phyloP scores from a whole-genome alignment of 1,140 invertebrate genomes.

The Drosophila willistoni region DNA sequence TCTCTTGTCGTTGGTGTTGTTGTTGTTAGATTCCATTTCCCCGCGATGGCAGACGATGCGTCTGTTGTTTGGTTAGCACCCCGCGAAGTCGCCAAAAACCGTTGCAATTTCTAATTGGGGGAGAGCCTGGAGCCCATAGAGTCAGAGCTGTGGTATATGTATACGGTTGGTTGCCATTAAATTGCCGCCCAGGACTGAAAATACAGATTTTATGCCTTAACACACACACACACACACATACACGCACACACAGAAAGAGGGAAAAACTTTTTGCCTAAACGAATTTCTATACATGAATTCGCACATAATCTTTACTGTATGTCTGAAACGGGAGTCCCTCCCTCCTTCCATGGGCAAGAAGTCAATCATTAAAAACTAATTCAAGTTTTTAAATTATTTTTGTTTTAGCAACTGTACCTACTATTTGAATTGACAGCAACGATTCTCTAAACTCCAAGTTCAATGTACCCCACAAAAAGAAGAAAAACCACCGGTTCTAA shows the following conservation, averaged over 20 bases:
- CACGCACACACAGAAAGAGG: background rate
- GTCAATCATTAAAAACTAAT: too few species aligned
- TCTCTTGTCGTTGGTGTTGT: constrained; percentile 56
- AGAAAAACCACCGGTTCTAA: constrained; percentile 40
- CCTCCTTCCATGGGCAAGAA: too few species aligned
- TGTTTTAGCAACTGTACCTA: constrained; percentile 36
- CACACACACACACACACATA: too few species aligned
- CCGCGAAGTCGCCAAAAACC: constrained; percentile 44
- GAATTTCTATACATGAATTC: background rate
- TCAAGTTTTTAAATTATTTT: too few species aligned
- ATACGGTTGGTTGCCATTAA: constrained; percentile 57
- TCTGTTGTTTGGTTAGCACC: constrained; percentile 57
- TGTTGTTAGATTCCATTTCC: constrained; percentile 60
- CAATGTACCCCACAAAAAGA: constrained; percentile 28
- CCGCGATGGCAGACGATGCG: constrained; percentile 48
- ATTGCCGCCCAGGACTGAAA: constrained; percentile 33
- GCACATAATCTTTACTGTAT: background rate
- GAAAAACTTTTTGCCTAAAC: too few species aligned
- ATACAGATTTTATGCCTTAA: constrained; percentile 5
- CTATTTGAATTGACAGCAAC: too few species aligned
- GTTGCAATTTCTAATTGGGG: constrained; percentile 49
- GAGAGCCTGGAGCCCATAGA: too few species aligned
- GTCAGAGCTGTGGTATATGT: constrained; percentile 15
- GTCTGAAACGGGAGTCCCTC: too few species aligned
- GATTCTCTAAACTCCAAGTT: constrained; percentile 28